These are phyloP conservation scores for Osmerus mordax DNA, from an alignment of 2,113 vertebrate species.

Conservation along the genomic window DNA sequence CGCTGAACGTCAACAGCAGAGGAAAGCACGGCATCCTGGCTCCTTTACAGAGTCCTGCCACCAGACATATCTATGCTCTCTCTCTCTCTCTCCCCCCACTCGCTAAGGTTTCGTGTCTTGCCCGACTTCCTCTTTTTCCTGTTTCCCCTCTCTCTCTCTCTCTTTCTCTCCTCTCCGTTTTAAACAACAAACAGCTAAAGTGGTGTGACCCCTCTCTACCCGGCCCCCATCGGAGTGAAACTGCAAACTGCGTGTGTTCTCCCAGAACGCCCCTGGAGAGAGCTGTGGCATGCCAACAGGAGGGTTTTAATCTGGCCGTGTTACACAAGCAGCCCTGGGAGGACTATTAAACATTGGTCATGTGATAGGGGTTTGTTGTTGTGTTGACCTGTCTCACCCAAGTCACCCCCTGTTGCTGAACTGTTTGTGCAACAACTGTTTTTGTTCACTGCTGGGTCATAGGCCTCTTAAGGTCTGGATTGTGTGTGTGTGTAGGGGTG, in stretches of 20 bases:
- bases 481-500: neutral
- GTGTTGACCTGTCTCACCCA: slow-evolving; percentile 3
- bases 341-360: slow-evolving; percentile 15
- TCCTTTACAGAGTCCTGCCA: neutral
- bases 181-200: no score
- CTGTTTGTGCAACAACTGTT: neutral
- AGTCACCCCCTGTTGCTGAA: neutral
- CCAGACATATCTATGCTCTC: neutral
- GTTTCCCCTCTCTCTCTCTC: neutral
- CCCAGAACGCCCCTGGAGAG: neutral
- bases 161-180: neutral
- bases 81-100: neutral
- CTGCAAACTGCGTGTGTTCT: neutral
- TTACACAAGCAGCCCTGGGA: slow-evolving; percentile 19
- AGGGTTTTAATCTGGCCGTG: slow-evolving; percentile 9
- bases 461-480: no score
- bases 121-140: neutral
- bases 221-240: neutral
- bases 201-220: neutral
- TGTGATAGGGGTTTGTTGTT: neutral
- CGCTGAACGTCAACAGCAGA: slow-evolving; percentile 38
- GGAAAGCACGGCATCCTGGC: slow-evolving; percentile 25
- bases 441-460: slow-evolving; percentile 30
- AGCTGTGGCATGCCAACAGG: neutral
- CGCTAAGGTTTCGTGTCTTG: no score